Base-by-base conservation (phyloP, 2,888 invertebrate species). In the Pyrocoelia pectoralis region DNA sequence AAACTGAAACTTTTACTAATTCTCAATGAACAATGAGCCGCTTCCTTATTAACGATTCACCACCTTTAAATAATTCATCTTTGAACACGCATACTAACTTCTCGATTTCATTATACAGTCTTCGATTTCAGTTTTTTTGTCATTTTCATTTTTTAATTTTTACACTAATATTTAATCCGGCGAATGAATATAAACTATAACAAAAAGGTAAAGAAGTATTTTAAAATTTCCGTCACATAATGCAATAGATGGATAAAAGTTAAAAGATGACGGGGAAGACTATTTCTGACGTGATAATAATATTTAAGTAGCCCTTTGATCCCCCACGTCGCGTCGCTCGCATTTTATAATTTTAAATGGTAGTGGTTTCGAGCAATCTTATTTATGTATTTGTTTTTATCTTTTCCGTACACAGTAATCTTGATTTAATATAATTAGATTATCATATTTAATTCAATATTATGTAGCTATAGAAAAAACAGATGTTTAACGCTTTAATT, bases 251-350 rank as follows among this genome's bases (percentile, higher is more conserved):
- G 33, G 9, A 33, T 33, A n/a, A n/a, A 33, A n/a, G 9, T 33
- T 33, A n/a, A 33, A 33, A n/a, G 33, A 33, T 33, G 33, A 33
- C 33, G 33, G 33, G n/a, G n/a, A 33, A 6, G 33, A 33, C 33
- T 33, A 33, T 33, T 33, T n/a, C 33, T 33, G n/a, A 33, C 33
- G 33, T 33, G 33, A 33, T 33, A 33, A n/a, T 33, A 33, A n/a
- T 33, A 33, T n/a, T 33, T 2, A 33, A 33, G n/a, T 3, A 33
- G 33, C 33, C 33, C 33, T 33, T 33, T 33, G 33, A 33, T 33
- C 33, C 33, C 33, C 33, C 33, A 33, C 33, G 33, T 33, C 33
- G 8, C 33, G 33, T 33, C 8, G 33, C n/a, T 33, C 33, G 2
- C 33, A n/a, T 33, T 33, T n/a, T 33, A n/a, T n/a, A 33, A 8